Percentiles rank a stretch among this genome's conserved stretches.
These are phyloP conservation scores for Aphaenogaster rudis DNA, from an alignment of 1,140 invertebrate species.

Conservation along the genomic window DNA sequence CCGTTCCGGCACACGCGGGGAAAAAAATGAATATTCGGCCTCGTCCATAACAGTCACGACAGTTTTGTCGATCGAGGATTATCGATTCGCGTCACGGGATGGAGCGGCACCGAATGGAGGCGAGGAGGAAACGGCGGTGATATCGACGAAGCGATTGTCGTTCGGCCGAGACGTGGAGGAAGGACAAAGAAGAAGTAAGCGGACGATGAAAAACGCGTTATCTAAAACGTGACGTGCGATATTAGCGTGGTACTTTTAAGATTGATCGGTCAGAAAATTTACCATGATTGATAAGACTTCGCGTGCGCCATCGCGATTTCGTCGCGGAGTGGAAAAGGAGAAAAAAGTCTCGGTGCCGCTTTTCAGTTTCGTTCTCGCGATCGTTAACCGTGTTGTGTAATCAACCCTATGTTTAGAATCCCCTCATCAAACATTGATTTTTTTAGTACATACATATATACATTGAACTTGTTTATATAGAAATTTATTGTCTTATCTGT, in stretches of 20 bases:
- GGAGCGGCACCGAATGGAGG: slow-evolving; percentile 20
- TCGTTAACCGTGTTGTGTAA: neutral
- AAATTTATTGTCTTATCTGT: neutral
- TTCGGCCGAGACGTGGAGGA: slow-evolving; percentile 30
- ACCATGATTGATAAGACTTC: slow-evolving; percentile 50
- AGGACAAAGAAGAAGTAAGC: slow-evolving; percentile 43
- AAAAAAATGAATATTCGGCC: slow-evolving; percentile 60
- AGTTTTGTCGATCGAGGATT: slow-evolving; percentile 50
- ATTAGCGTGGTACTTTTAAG: slow-evolving; percentile 57
- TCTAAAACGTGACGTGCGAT: slow-evolving; percentile 57
- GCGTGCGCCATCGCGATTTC: slow-evolving; percentile 43
- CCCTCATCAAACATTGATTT: neutral
- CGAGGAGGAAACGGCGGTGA: slow-evolving; percentile 32
- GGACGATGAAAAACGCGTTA: slow-evolving; percentile 60
- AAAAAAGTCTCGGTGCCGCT: neutral
- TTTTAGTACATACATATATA: neutral
- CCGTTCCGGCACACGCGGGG: slow-evolving; percentile 2
- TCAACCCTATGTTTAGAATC: neutral
- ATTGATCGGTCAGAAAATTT: slow-evolving; percentile 59
- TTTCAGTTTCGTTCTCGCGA: neutral
- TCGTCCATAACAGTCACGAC: slow-evolving; percentile 48
- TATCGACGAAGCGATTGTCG: slow-evolving; percentile 52
- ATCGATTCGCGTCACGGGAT: slow-evolving; percentile 56
- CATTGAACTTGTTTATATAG: neutral
- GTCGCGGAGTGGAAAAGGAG: neutral